These are phyloP conservation scores for Macropis europaea DNA, from an alignment of 2,888 invertebrate species.

Conservation along the genomic window DNA sequence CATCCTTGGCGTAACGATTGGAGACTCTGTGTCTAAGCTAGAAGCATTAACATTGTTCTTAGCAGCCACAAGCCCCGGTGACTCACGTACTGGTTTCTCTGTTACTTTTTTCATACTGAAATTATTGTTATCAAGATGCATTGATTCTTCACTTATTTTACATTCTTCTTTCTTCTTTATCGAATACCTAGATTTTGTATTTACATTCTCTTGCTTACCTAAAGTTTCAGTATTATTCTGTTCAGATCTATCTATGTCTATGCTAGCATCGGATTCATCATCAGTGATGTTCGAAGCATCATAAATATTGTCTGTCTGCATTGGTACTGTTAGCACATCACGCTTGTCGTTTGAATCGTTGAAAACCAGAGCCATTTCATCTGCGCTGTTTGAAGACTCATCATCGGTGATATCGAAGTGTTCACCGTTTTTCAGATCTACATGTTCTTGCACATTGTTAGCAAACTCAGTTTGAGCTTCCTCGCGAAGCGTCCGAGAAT, in stretches of 20 bases:
- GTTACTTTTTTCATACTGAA: constrained; percentile 6
- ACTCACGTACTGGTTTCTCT: neutral
- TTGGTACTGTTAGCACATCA: neutral
- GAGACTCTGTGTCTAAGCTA: neutral
- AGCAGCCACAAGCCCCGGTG: neutral
- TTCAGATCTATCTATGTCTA: constrained; percentile 6
- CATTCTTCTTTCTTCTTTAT: neutral
- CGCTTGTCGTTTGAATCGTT: neutral
- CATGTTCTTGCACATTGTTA: neutral
- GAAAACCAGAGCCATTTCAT: constrained; percentile 13
- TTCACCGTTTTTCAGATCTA: neutral
- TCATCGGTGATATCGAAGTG: constrained; percentile 70
- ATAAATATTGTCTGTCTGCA: constrained; percentile 5
- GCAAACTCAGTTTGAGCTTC: neutral
- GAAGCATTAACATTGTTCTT: neutral
- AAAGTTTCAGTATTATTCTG: neutral
- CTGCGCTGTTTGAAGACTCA: constrained; percentile 63
- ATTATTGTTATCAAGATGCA: constrained; percentile 15
- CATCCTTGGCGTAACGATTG: constrained; percentile 12
- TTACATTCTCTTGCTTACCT: neutral
- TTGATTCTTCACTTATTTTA: neutral
- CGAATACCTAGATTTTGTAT: neutral
- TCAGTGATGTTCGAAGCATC: constrained; percentile 57
- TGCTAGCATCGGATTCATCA: constrained; percentile 61
- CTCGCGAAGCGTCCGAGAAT: neutral